Evolutionary conservation across 2,888 invertebrate species (phyloP).

Genomic region (Hydropsyche betteni): DNA sequence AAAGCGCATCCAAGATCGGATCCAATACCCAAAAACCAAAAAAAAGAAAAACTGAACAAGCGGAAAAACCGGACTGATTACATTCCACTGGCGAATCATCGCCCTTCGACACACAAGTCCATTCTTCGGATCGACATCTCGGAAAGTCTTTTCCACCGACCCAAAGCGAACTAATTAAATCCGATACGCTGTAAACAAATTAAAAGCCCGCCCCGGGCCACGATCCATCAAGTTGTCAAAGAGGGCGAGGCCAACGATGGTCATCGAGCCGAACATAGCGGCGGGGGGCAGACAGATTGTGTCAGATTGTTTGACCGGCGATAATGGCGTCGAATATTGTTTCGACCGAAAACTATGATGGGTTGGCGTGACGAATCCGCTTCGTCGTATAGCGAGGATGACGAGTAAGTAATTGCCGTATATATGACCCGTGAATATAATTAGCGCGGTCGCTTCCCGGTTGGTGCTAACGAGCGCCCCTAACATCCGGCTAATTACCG

Average conservation of each 20-base stretch:
- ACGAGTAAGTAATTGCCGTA: constrained; percentile 18
- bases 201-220: neutral
- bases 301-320: constrained; percentile 21
- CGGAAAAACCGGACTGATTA: too few relatives aligned
- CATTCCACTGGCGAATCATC: too few relatives aligned
- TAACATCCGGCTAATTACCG: constrained; percentile 20
- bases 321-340: constrained; percentile 20
- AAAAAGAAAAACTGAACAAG: too few relatives aligned
- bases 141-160: too few relatives aligned
- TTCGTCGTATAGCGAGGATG: neutral
- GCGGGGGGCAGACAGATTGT: neutral
- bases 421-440: constrained; percentile 18
- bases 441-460: constrained; percentile 22
- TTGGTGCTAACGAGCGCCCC: constrained; percentile 35
- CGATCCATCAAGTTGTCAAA: constrained; percentile 18
- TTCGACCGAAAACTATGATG: neutral
- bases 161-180: too few relatives aligned
- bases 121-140: too few relatives aligned
- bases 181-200: too few relatives aligned
- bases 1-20: too few relatives aligned
- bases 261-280: neutral
- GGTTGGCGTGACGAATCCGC: constrained; percentile 17
- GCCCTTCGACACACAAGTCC: too few relatives aligned
- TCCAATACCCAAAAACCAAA: too few relatives aligned
- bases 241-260: neutral